Conservation (phyloP, 2,113 vertebrate genomes). For the Perccottus glenii region DNA sequence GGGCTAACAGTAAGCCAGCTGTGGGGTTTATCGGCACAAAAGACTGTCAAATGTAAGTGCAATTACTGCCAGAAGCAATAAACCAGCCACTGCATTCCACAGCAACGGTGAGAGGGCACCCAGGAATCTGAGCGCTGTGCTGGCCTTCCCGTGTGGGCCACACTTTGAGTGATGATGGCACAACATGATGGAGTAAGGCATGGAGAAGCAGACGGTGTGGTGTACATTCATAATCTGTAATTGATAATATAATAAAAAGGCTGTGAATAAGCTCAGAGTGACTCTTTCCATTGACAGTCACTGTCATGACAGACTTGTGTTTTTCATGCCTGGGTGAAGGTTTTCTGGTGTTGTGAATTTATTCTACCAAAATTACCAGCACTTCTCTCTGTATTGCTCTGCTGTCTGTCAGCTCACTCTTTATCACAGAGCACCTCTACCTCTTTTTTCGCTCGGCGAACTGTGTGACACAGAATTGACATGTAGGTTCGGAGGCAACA, state of each 20-base stretch:
- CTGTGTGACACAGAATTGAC: constrained; percentile 75
- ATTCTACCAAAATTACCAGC: constrained; percentile 64
- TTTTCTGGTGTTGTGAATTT: constrained; percentile 40
- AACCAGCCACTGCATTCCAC: constrained; percentile 71
- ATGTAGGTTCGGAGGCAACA: constrained; percentile 71
- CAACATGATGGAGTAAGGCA: constrained; percentile 77
- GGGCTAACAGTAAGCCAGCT: constrained; percentile 54
- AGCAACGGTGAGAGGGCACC: constrained; percentile 58
- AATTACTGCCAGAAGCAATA: constrained; percentile 79
- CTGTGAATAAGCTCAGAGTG: constrained; percentile 68
- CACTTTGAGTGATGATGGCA: constrained; percentile 78
- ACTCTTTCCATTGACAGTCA: constrained; percentile 56
- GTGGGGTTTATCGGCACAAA: constrained; percentile 72
- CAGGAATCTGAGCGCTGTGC: constrained; percentile 53
- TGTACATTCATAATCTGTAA: constrained; percentile 80
- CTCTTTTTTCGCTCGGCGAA: constrained; percentile 71
- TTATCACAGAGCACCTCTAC: constrained; percentile 67
- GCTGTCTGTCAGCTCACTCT: constrained; percentile 67
- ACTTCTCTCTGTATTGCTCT: constrained; percentile 51
- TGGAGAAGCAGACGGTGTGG: constrained; percentile 63
- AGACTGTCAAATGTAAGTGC: constrained; percentile 72
- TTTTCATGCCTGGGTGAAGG: constrained; percentile 56
- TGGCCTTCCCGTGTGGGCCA: constrained; percentile 72
- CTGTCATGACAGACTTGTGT: constrained; percentile 61
- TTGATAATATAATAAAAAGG: constrained; percentile 79